Evolutionary conservation across 2,888 invertebrate genomes (phyloP), one percentile per base, ranked within the genome.

Genomic region (Antitype chi): DNA sequence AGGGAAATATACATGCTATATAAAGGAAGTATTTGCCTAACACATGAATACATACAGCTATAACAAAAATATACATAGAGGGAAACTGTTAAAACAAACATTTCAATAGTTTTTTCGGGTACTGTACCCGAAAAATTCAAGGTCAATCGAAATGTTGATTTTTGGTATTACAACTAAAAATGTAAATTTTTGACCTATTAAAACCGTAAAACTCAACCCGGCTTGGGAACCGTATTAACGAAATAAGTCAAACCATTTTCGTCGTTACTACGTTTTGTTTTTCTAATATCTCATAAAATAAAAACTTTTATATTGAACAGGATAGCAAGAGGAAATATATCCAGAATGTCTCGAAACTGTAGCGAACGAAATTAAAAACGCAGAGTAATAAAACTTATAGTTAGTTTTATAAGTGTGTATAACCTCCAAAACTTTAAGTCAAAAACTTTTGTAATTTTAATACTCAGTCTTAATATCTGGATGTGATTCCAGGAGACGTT

Each of bases 1-100:
- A 78, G 63, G 75, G 67, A 75, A 74, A 80, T 68, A 78, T 76
- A 75, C 70, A 73, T 74, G 63, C 59, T 53, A 68, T 70, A 73
- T 81, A 15, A 53, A 68, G 76, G 49, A 77, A 74, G 80, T 76
- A 76, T 78, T 74, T 78, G 28, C 59, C 13, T 47, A 28, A 53
- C 8, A 43, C 32, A 32, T 49, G 23, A 60, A 43, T 23, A 52
- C 68, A n/a, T n/a, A 55, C 20, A 47, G 7, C 20, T 47, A n/a
- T 15, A 49, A 76, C 70, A 53, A 59, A 68, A 69, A 25, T 73
- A 73, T 32, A 60, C 9, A 15, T 69, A 49, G 0, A 47, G 9
- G 15, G 32, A 63, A 20, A 28, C 60, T 28, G 23, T 52, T n/a
- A 28, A 74, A 74, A 32, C 70, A 43, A 15, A 20, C 4, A 7